A percentile compares a stretch with the other conserved stretches of the same genome.
Conservation (phyloP, 2,113 vertebrate genomes). For the Cryptoleucopteryx plumbea region DNA sequence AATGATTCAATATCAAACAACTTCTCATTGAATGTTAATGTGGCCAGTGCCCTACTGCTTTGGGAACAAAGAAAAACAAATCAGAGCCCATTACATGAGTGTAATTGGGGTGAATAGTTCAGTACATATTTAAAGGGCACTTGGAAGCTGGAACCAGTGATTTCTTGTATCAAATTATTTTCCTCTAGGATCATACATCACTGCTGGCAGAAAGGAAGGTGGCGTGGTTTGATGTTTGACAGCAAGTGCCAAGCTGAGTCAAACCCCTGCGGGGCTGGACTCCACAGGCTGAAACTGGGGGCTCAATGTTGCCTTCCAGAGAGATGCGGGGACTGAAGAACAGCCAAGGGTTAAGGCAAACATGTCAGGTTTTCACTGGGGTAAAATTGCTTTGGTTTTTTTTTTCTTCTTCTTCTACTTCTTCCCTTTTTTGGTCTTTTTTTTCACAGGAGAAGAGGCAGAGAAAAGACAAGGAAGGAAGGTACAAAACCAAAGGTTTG, state of each 20-base stretch:
- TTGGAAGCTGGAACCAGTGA: background rate
- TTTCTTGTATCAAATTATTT: constrained; percentile 27
- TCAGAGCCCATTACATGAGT: constrained; percentile 26
- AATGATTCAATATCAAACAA: constrained; percentile 34
- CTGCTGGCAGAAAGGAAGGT: background rate
- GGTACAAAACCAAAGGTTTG: background rate
- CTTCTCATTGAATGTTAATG: constrained; percentile 15
- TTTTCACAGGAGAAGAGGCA: background rate
- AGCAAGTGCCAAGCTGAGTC: background rate
- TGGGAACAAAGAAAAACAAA: constrained; percentile 39
- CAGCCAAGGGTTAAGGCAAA: background rate
- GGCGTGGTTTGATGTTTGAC: background rate
- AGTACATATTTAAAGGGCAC: background rate
- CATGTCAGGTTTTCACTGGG: background rate
- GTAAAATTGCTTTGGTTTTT: background rate
- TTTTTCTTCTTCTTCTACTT: background rate
- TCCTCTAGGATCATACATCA: background rate
- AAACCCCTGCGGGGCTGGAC: background rate
- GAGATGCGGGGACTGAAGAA: background rate
- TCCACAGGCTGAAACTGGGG: background rate
- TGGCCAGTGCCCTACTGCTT: constrained; percentile 10
- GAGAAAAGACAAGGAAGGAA: background rate
- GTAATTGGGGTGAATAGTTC: constrained; percentile 57
- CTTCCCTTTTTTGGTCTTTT: background rate
- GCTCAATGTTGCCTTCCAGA: background rate